Evolutionary conservation across 2,113 vertebrate genomes (phyloP).

Genomic region (Ochotona curzoniae): DNA sequence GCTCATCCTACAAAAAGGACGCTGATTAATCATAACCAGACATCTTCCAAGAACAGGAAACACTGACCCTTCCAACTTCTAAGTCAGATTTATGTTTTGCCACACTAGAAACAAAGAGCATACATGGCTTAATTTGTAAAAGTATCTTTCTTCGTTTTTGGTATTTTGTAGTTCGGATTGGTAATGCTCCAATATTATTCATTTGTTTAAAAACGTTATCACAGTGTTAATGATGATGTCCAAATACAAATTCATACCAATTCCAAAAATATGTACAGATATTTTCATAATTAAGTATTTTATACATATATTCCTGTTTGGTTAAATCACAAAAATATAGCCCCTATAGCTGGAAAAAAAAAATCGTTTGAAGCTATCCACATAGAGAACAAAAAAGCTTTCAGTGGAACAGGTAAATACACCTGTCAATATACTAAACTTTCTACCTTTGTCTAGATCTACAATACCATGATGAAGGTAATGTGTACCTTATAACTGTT

Average conservation of each 20-base stretch:
- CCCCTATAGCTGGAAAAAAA: background rate
- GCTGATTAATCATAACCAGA: background rate
- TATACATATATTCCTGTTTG: background rate
- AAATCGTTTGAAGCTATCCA: background rate
- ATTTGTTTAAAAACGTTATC: conserved; percentile 43
- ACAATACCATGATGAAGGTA: too few species aligned
- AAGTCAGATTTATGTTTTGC: conserved; percentile 36
- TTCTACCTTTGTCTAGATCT: too few species aligned
- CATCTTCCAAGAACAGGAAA: background rate
- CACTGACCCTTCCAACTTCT: background rate
- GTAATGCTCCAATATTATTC: conserved; percentile 41
- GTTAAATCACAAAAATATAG: background rate
- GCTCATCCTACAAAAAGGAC: background rate
- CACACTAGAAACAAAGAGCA: conserved; percentile 2
- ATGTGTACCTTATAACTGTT: too few species aligned
- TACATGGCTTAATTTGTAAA: background rate
- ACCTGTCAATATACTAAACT: too few species aligned
- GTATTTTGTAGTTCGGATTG: conserved; percentile 2
- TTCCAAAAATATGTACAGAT: background rate
- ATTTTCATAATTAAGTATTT: conserved; percentile 18
- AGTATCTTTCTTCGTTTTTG: background rate
- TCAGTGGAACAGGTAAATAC: too few species aligned
- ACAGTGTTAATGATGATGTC: background rate
- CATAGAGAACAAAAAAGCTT: background rate
- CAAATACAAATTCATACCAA: conserved; percentile 6